Base-by-base conservation (phyloP, 2,888 invertebrate genomes). In the Agonopterix subpropinquella region DNA sequence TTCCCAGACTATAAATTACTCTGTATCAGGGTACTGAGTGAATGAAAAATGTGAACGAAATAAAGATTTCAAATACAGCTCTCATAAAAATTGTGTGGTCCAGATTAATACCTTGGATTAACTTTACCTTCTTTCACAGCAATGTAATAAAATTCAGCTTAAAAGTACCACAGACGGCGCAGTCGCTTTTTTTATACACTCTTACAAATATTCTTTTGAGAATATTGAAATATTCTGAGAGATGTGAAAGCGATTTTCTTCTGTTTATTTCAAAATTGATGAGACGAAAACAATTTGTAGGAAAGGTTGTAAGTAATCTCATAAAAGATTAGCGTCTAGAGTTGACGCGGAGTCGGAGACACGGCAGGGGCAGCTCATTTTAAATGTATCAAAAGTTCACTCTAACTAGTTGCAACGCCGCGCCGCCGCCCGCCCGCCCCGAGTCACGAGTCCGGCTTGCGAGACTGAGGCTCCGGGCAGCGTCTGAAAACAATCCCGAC, bases 81-180 rank as follows among this genome's bases (percentile, higher is more conserved):
- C 35, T 13, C n/a, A 28, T 45, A 65, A 62, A 66, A 70, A 57
- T 58, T 59, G 64, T 67, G 70, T 70, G 71, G 70, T 70, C 70
- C 71, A 70, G 70, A 82, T 80, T 79, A 42, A 42, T 42, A 78
- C 75, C 76, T 73, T 71, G 82, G 84, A 84, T 86, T 84, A 84
- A 73, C 74, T 76, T 80, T 82, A 83, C 83, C 81, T 79, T 83
- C 84, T 80, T 85, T 87, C 80, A 82, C 64, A 66, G 71, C 73
- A 72, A 78, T 72, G 86, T 86, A 87, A 88, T 88, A 87, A 88
- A 88, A 87, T 83, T 85, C 87, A 86, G 87, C 87, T 88, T 88
- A 88, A 80, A 76, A 79, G 77, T 73, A 73, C 72, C 70, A 11
- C 10, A 47, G 45, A 43, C 47, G 44, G 47, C 46, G 53, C 55